Percentiles rank a stretch among this genome's conserved stretches.
phyloP scores from a whole-genome alignment of 2,888 invertebrate genomes.

The Cephus pygmeus region DNA sequence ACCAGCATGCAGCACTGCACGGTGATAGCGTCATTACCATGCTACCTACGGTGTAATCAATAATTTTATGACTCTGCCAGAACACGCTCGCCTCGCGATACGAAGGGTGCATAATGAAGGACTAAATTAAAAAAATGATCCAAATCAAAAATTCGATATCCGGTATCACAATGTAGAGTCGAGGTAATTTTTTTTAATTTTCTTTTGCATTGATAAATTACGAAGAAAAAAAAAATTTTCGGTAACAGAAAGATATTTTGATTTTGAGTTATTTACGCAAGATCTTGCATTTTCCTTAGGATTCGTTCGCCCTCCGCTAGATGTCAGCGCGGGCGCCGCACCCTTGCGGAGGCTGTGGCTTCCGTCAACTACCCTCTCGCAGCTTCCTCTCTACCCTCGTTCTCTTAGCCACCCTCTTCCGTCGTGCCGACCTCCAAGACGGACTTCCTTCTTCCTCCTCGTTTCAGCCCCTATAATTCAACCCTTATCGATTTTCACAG shows the following conservation, averaged over 20 bases:
- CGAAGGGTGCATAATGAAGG: neutral
- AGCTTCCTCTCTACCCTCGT: neutral
- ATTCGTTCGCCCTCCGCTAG: conserved; percentile 40
- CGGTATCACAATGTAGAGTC: neutral
- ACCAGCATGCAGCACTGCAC: conserved; percentile 39
- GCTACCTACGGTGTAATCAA: conserved; percentile 6
- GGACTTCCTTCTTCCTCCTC: conserved; percentile 5
- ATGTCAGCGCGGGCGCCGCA: conserved; percentile 33
- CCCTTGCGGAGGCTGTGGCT: conserved; percentile 3
- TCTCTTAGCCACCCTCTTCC: neutral
- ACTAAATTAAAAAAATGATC: neutral
- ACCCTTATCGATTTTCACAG: conserved; percentile 9
- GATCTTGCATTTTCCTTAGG: conserved; percentile 4
- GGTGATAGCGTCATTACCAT: conserved; percentile 7
- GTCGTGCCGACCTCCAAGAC: neutral
- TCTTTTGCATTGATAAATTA: neutral
- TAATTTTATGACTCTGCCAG: neutral
- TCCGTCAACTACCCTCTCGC: neutral
- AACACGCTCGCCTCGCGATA: neutral
- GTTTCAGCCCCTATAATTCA: neutral
- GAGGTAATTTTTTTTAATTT: neutral
- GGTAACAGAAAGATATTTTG: neutral
- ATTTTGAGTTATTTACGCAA: neutral
- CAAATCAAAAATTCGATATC: neutral
- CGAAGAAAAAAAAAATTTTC: neutral